Evolutionary conservation across 2,888 invertebrate genomes (phyloP), one percentile per base, ranked within the genome.

Genomic region (Meghimatium bilineatum): DNA sequence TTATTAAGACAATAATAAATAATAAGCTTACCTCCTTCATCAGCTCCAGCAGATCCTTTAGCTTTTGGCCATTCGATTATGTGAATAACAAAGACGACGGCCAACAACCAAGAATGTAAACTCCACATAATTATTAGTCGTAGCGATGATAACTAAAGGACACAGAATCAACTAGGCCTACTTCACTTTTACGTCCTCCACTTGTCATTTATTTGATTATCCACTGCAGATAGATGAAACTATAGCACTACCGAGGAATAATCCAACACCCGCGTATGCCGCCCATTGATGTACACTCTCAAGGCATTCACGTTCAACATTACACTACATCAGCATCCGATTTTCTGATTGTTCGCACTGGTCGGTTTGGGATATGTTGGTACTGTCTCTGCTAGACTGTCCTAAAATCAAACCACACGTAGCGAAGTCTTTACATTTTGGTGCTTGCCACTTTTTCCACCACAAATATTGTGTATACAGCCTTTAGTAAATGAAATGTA

Each of bases 11-110:
- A n/a, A n/a, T n/a, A n/a, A n/a, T n/a, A n/a, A n/a, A n/a, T n/a
- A 49, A 44, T 5, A 5, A 34, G 72, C 72, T 72, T 72, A 72
- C 72, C 72, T 72, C 44, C 72, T 29, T 29, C 44, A n/a, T 44
- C 17, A 29, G 52, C 52, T 23, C 10, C 52, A n/a, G n/a, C n/a
- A 3, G 52, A 74, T 74, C 52, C 74, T 23, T 32, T 23, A 52
- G 52, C 52, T 52, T 14, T 52, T 32, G 52, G 74, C 49, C 32
- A 74, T 20, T 52, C 32, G 17, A 74, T 14, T 26, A 44, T 12
- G n/a, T 52, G 26, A 74, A 29, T 34, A 74, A 74, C 74, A 74
- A 74, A 74, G 74, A 52, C 1, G 32, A 32, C 74, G 34, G 52
- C 29, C 2, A 74, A 32, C 2, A 49, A 0, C 49, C 52, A 52